Base-by-base conservation (phyloP, 1,140 invertebrate genomes). In the Brachionus paranguensis region DNA sequence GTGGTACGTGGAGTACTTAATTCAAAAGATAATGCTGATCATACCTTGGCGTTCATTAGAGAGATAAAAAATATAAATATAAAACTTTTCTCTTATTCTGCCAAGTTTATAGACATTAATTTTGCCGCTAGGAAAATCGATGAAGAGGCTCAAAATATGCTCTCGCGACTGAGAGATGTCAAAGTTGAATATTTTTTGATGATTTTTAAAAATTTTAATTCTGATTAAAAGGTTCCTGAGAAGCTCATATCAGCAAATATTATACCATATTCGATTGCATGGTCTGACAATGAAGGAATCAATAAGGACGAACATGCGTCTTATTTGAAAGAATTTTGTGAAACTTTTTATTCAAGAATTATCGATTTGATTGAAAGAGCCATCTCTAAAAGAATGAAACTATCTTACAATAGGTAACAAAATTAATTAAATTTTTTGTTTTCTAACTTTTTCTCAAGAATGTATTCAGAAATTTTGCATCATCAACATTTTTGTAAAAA, bases 21-120 rank as follows among this genome's bases (percentile, higher is more conserved):
- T 86, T 96, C 97, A 0, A 94, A 95, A 86, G 96, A 97, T 86
- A 96, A 95, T 0, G 96, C 95, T 88, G 96, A 97, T 86, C 96
- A 98, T 89, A 85, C 78, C 1, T 90, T 98, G n/a, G 95, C 95
- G 0, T 98, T 97, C 87, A 92, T 98, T 3, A 91, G 97, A 65
- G 95, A 96, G 88, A 98, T 99, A 87, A 96, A 96, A 89, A 98
- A 98, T 87, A 98, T 99, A 37, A 98, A 98, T 89, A 91, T 98
- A 33, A 95, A 96, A 89, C 96, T 98, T 88, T 89, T 97, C 24
- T 94, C 95, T 86, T 81, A 86, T 43, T 96, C 96, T 88, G 96
- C 96, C 68, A 93, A 97, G 20, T 99, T 97, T 87, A 92, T 99
- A 74, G 97, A 99, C 89, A 96, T 99, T 68, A 91, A 78, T 79